A percentile compares a stretch with the other conserved stretches of the same genome.
Evolutionary conservation across 2,797 vertebrate species (phyloP).

Genomic region (Lateolabrax maculatus): DNA sequence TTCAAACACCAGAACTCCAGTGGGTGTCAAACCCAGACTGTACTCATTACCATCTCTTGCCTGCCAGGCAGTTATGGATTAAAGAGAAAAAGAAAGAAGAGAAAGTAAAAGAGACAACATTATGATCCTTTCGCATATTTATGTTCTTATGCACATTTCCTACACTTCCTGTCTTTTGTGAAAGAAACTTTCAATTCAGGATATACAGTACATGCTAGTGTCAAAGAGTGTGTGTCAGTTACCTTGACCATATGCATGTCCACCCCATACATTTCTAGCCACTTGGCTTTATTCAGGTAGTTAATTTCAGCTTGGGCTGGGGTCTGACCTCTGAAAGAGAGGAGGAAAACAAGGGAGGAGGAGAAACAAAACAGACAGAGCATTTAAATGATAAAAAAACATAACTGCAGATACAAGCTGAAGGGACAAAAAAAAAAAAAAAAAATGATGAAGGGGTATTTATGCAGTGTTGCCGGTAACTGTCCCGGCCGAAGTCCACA

Average conservation of each 20-base stretch:
- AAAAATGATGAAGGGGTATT: neutral
- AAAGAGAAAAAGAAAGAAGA: neutral
- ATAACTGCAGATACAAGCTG: neutral
- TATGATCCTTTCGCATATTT: neutral
- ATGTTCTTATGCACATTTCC: constrained; percentile 36
- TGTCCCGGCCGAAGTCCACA: neutral
- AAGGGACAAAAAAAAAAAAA: neutral
- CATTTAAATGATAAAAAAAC: neutral
- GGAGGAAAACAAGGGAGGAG: neutral
- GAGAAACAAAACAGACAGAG: neutral
- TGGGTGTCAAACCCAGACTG: constrained; percentile 96
- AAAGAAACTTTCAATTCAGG: constrained; percentile 32
- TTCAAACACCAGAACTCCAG: constrained; percentile 98
- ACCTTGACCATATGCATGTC: constrained; percentile 99
- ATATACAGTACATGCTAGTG: neutral
- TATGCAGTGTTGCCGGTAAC: neutral
- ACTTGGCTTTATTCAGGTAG: constrained; percentile 99
- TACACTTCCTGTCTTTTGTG: constrained; percentile 57
- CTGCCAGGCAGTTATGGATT: too few species aligned
- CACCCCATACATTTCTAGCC: constrained; percentile 99
- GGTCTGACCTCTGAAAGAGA: constrained; percentile 90
- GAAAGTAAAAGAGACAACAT: neutral
- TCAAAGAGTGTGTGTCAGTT: constrained; percentile 31
- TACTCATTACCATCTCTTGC: constrained; percentile 98
- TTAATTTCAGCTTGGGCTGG: constrained; percentile 98